Evolutionary conservation across 2,888 invertebrate species (phyloP).

Genomic region (Toxonevra muliebris): DNA sequence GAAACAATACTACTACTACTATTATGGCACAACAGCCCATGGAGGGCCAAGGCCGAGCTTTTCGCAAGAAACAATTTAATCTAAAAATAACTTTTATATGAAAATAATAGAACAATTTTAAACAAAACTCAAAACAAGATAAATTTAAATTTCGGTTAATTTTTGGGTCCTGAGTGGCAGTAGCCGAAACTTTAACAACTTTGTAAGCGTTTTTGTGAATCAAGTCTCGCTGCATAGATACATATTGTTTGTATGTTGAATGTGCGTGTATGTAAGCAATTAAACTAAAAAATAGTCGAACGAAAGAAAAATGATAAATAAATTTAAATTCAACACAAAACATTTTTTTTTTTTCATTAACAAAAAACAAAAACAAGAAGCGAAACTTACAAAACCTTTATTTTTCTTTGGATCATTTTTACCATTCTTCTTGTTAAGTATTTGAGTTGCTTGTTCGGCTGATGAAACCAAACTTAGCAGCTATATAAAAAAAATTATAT

Average conservation of each 20-base stretch:
- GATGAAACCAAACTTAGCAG: conserved; percentile 57
- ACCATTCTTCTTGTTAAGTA: conserved; percentile 38
- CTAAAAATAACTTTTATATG: not conserved
- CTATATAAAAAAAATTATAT: conserved; percentile 43
- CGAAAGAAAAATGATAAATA: not conserved
- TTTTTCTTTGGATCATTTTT: conserved; percentile 27
- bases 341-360: not conserved
- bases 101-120: conserved; percentile 22
- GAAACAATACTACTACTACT: too few relatives aligned
- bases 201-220: too few relatives aligned
- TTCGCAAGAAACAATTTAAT: too few relatives aligned
- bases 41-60: too few relatives aligned
- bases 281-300: too few relatives aligned
- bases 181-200: too few relatives aligned
- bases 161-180: too few relatives aligned
- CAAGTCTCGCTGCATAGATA: too few relatives aligned
- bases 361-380: not conserved
- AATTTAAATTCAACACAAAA: conserved; percentile 16
- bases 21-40: too few relatives aligned
- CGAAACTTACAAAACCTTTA: conserved; percentile 44
- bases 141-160: too few relatives aligned
- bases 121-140: not conserved
- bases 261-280: too few relatives aligned
- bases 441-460: conserved; percentile 48
- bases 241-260: too few relatives aligned